A percentile compares a stretch with the other conserved stretches of the same genome.
phyloP scores from a whole-genome alignment of 2,113 vertebrate species.

The Elephas maximus region DNA sequence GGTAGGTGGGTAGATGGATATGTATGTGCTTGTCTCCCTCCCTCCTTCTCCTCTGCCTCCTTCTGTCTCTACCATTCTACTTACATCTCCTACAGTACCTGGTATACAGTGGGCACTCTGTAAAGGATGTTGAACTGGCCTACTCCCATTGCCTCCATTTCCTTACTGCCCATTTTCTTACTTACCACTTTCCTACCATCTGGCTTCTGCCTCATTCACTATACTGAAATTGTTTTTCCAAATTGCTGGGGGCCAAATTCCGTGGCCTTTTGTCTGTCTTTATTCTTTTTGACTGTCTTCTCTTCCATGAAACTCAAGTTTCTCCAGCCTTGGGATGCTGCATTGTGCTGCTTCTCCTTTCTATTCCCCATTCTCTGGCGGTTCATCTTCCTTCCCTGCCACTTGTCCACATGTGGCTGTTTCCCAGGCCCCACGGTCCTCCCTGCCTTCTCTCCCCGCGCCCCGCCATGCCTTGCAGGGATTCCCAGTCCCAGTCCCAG shows the following conservation, averaged over 20 bases:
- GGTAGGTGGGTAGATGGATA: too few relatives aligned
- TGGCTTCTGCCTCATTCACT: background rate
- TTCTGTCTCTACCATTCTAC: background rate
- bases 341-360: background rate
- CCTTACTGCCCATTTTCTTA: background rate
- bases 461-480: too few relatives aligned
- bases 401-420: rapidly evolving
- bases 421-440: background rate
- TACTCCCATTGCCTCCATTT: background rate
- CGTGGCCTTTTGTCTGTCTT: background rate
- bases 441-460: background rate
- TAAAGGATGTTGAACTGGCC: background rate
- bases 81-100: background rate
- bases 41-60: background rate
- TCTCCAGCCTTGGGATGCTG: background rate
- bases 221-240: background rate
- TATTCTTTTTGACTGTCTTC: background rate
- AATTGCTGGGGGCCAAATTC: background rate
- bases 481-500: background rate
- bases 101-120: background rate
- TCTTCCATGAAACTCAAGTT: background rate
- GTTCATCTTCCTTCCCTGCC: background rate
- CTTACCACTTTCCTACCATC: background rate
- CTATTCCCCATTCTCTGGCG: background rate
- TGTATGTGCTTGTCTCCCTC: background rate